phyloP scores from a whole-genome alignment of 2,888 invertebrate genomes.

The Epinotia nisella region DNA sequence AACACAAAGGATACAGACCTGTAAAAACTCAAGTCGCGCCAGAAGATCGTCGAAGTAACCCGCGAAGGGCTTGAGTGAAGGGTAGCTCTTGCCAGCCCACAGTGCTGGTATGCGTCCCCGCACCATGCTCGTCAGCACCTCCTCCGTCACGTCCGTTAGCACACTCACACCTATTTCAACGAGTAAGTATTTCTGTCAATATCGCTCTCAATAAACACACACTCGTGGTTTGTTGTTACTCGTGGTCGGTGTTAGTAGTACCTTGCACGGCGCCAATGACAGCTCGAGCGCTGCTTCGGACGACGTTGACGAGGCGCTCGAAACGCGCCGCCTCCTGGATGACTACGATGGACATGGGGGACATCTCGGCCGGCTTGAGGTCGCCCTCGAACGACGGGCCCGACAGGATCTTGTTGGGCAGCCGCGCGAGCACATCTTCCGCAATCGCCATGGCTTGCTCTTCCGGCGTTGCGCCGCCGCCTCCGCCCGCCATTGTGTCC shows the following conservation, averaged over 20 bases:
- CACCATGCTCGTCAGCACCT: slow-evolving; percentile 92
- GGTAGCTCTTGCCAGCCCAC: slow-evolving; percentile 95
- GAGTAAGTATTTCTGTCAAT: neutral
- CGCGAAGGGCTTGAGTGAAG: slow-evolving; percentile 95
- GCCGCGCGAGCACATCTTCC: slow-evolving; percentile 89
- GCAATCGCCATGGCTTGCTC: slow-evolving; percentile 92
- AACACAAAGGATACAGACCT: slow-evolving; percentile 81
- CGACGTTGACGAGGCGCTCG: slow-evolving; percentile 89
- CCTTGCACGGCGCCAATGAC: slow-evolving; percentile 96
- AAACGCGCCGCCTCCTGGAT: slow-evolving; percentile 94
- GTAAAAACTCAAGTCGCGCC: slow-evolving; percentile 92
- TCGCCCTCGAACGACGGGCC: slow-evolving; percentile 87
- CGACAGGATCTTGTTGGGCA: slow-evolving; percentile 89
- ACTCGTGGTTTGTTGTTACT: neutral
- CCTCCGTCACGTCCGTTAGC: slow-evolving; percentile 93
- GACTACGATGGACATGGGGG: slow-evolving; percentile 96
- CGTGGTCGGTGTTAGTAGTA: slow-evolving; percentile 62
- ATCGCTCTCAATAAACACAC: neutral
- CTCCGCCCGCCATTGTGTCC: slow-evolving; percentile 87
- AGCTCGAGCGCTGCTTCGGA: slow-evolving; percentile 89
- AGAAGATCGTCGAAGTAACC: slow-evolving; percentile 94
- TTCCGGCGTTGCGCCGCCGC: slow-evolving; percentile 89
- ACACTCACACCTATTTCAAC: slow-evolving; percentile 89
- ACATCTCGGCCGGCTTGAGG: slow-evolving; percentile 92
- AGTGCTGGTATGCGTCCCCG: slow-evolving; percentile 92